These are phyloP conservation scores for Euura saliciscinereae DNA, from an alignment of 1,140 invertebrate species.

Conservation along the genomic window DNA sequence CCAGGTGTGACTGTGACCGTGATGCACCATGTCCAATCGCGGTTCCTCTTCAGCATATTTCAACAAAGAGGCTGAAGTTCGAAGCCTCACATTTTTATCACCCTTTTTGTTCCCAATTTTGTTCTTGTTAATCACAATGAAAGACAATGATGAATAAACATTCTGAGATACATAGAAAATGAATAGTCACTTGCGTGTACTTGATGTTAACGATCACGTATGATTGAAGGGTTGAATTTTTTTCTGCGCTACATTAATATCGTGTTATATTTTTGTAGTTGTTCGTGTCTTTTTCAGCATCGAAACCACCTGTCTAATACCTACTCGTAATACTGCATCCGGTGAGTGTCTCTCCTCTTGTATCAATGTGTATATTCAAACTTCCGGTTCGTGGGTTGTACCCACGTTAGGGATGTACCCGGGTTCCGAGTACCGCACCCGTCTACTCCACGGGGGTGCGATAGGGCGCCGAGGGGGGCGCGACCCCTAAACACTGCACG, in stretches of 20 bases:
- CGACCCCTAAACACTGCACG: slow-evolving; percentile 2
- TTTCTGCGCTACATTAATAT: too few relatives aligned
- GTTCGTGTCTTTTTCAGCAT: too few relatives aligned
- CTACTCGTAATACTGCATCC: not conserved
- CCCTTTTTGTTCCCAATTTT: too few relatives aligned
- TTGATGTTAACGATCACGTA: too few relatives aligned
- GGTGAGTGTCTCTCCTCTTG: not conserved
- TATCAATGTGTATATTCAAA: slow-evolving; percentile 5
- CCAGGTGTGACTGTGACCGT: not conserved
- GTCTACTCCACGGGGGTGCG: not conserved
- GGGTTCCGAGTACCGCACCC: not conserved
- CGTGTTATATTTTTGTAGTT: not conserved
- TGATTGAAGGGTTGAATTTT: too few relatives aligned
- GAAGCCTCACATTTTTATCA: too few relatives aligned
- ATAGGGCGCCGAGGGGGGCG: not conserved
- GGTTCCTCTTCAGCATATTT: not conserved
- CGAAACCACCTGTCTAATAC: not conserved
- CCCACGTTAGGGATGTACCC: not conserved
- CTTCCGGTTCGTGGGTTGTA: not conserved
- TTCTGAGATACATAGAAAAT: too few relatives aligned
- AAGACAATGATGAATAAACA: too few relatives aligned
- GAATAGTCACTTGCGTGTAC: too few relatives aligned
- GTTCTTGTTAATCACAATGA: too few relatives aligned
- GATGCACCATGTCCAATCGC: not conserved
- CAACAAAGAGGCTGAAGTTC: too few relatives aligned